Evolutionary conservation across 1,140 invertebrate genomes (phyloP).

Genomic region (Fopius arisanus): DNA sequence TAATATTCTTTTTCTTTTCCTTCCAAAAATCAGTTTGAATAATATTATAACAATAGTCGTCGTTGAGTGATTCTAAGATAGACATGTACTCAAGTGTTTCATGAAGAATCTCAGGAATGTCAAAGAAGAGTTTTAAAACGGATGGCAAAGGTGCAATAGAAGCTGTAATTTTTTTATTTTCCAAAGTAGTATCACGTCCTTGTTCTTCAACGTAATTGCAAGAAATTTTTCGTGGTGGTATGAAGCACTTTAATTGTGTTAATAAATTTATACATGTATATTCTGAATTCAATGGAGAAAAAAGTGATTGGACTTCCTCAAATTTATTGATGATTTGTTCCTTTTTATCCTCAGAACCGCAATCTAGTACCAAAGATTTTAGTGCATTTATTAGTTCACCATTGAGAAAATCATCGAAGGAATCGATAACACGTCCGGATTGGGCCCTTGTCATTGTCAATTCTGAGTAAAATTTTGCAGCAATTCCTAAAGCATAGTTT

Average conservation of each 20-base stretch:
- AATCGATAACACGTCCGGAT: not conserved
- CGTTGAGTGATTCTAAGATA: not conserved
- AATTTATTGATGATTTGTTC: not conserved
- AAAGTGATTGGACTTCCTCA: not conserved
- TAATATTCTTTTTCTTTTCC: not conserved
- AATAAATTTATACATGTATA: not conserved
- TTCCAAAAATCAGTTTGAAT: not conserved
- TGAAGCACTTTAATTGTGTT: not conserved
- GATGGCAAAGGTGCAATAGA: not conserved
- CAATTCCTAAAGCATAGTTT: not conserved
- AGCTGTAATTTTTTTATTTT: not conserved
- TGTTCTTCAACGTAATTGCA: not conserved
- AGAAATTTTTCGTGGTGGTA: not conserved
- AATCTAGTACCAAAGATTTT: not conserved
- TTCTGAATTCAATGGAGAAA: not conserved
- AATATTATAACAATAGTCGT: not conserved
- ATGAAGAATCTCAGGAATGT: not conserved
- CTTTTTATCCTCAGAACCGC: not conserved
- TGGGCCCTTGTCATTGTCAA: not conserved
- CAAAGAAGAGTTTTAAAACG: not conserved
- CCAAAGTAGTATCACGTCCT: not conserved
- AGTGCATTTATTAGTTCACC: not conserved
- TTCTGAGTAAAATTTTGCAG: not conserved
- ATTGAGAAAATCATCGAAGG: not conserved
- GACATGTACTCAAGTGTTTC: not conserved